Percentiles rank a stretch among this genome's conserved stretches.
phyloP scores from a whole-genome alignment of 2,888 invertebrate genomes.

The Heterodera filipjevi region DNA sequence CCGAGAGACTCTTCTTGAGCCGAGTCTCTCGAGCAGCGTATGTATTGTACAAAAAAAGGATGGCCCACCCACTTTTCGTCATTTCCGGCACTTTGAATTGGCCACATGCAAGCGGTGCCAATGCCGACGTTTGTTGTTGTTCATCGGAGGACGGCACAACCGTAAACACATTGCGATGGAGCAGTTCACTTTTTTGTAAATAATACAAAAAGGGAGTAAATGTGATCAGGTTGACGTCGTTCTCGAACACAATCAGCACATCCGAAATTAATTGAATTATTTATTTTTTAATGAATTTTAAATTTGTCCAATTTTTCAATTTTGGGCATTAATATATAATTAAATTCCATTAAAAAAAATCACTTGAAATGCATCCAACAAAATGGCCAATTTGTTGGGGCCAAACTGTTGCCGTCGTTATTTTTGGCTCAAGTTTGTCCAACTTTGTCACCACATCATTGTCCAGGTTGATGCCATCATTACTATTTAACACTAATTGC shows the following conservation, averaged over 20 bases:
- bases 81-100: constrained; percentile 11
- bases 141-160: not conserved
- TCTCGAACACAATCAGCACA: not conserved
- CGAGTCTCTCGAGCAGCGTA: no score
- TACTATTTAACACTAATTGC: no score
- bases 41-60: not conserved
- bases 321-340: no score
- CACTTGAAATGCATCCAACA: constrained; percentile 8
- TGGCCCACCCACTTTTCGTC: constrained; percentile 7
- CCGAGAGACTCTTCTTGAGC: no score
- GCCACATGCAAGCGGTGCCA: not conserved
- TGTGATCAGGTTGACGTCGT: not conserved
- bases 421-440: no score
- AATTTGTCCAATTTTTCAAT: no score
- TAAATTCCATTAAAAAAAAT: no score
- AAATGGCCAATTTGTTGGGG: constrained; percentile 1
- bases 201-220: constrained; percentile 1
- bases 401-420: not conserved
- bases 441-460: not conserved
- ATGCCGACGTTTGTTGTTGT: not conserved
- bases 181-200: constrained; percentile 1
- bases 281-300: not conserved
- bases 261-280: not conserved
- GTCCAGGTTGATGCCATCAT: not conserved
- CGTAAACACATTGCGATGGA: not conserved